Evolutionary conservation across 2,113 vertebrate genomes (phyloP), one percentile per base, ranked within the genome.

Genomic region (Poeciliopsis occidentalis): DNA sequence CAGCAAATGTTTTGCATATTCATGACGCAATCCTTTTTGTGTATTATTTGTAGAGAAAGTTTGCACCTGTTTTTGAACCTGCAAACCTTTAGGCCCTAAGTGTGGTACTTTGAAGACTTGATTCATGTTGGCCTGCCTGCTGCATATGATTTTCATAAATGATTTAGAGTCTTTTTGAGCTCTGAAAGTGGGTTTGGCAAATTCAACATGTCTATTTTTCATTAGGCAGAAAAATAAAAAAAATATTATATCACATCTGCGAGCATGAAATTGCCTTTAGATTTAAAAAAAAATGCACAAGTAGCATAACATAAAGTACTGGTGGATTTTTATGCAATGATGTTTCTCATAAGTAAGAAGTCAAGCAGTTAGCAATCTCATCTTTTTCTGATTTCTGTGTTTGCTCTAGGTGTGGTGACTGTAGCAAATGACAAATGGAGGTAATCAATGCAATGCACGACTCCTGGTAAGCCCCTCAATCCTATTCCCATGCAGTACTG

Each of bases 401-500:
- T 63, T 24, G 72, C 72, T 85, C 41, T 60, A 79, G 77, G 72
- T 88, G 84, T 84, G 82, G 80, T 78, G 73, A 87, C 86, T 84
- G 80, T 68, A 79, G 78, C 85, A 91, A 86, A 90, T 92, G 88
- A 85, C 83, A 91, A 81, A 88, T 79, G 80, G 87, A 87, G 76
- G 87, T 89, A 91, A 91, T 91, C 92, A 90, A 92, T 92, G 89
- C 90, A 71, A 75, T 76, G 86, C 89, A 92, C 87, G 78, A 81
- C 89, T 88, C 75, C 84, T 61, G 81, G 82, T 91, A 92, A 92
- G 90, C 89, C 82, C 82, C 71, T 76, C 79, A 68, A 80, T 85
- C 87, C 84, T 85, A 91, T 89, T 92, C 91, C 90, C 87, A 92
- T 90, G 89, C 88, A 92, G 89, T 90, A 86, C 89, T 84, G 80